phyloP scores from a whole-genome alignment of 2,113 vertebrate species.

The Chaetorhynchus papuensis region DNA sequence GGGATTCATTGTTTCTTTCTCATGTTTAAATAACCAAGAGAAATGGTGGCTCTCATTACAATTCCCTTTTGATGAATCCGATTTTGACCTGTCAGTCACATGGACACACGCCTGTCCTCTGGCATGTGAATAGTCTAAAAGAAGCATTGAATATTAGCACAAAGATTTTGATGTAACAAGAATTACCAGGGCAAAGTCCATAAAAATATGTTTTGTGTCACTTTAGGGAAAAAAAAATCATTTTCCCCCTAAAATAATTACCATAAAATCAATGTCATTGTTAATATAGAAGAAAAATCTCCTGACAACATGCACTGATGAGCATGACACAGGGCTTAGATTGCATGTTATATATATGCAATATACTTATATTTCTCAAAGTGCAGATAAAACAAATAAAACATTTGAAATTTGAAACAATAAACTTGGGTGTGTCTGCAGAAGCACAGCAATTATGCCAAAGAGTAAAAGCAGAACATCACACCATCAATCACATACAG shows the following conservation, averaged over 20 bases:
- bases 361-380: fast-evolving
- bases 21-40: background rate
- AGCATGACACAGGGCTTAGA: background rate
- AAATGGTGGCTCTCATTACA: background rate
- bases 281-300: background rate
- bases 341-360: background rate
- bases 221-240: background rate
- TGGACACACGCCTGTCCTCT: background rate
- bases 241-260: background rate
- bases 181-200: background rate
- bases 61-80: background rate
- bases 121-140: background rate
- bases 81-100: background rate
- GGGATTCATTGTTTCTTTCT: background rate
- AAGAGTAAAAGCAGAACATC: background rate
- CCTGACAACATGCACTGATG: background rate
- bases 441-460: background rate
- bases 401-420: background rate
- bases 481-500: conserved; percentile 69
- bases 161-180: background rate
- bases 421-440: background rate
- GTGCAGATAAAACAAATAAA: background rate
- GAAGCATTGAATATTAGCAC: background rate
- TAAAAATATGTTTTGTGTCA: background rate
- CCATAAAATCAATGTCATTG: background rate